Conservation (phyloP, 92 coral and sea anemone genomes). For the Zoanthus solanderi region DNA sequence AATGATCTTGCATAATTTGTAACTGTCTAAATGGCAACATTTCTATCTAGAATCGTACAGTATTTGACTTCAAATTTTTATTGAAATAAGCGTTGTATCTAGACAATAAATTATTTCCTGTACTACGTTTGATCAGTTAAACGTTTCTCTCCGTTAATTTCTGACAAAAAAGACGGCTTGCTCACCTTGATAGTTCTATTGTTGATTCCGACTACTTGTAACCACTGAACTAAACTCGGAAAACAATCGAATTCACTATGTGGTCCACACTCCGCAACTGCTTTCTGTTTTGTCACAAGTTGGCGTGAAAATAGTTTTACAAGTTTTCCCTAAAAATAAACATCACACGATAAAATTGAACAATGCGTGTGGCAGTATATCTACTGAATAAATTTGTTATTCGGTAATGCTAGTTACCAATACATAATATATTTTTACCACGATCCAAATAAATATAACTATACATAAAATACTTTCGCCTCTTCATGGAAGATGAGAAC, state of each 20-base stretch:
- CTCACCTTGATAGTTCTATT: conserved; percentile 81
- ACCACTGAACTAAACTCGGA: conserved; percentile 91
- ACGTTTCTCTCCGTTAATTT: not conserved
- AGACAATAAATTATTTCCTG: not conserved
- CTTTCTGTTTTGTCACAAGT: conserved; percentile 87
- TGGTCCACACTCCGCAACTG: conserved; percentile 63
- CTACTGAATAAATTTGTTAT: not conserved
- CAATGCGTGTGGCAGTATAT: not conserved
- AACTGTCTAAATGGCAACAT: too few species aligned
- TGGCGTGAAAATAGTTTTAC: conserved; percentile 94
- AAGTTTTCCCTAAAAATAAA: conserved; percentile 80
- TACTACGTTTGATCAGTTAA: not conserved
- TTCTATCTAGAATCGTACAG: too few species aligned
- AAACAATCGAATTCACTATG: conserved; percentile 71
- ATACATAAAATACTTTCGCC: not conserved
- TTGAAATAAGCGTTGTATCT: too few species aligned
- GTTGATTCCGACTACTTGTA: conserved; percentile 88
- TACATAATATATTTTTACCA: not conserved
- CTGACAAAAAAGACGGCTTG: not conserved
- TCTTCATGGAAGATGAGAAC: not conserved
- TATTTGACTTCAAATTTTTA: too few species aligned
- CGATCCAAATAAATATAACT: not conserved
- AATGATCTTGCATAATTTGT: too few species aligned
- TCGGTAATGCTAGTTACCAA: not conserved
- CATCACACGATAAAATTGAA: conserved; percentile 9